Evolutionary conservation across 2,888 invertebrate genomes (phyloP), one percentile per base, ranked within the genome.

Genomic region (Aleiodes testaceus): DNA sequence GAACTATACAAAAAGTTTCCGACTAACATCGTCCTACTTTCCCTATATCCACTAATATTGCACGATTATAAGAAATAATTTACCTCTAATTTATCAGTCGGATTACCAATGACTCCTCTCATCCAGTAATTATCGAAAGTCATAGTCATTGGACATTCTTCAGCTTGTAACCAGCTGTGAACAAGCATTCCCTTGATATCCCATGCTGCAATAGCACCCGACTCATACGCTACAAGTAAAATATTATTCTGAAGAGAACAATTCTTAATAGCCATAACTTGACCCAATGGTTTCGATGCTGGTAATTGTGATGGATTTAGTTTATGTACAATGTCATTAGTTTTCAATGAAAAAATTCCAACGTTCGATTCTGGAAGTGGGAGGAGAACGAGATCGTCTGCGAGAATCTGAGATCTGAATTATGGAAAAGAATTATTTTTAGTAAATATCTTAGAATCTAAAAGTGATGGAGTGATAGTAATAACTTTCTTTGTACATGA

Each of bases 181-280:
- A 89, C 87, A 82, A 89, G 90, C 70, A 83, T 90, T 78, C 91
- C 90, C 79, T 90, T 90, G 79, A 92, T 88, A 87, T 94, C 93
- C 93, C 93, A 95, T 18, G 94, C 87, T 12, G 92, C 87, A 64
- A 94, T 88, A 84, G 92, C 91, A 0, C 95, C 95, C 20, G 92
- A 91, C 85, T 95, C 95, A 78, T 94, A 95, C 52, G 93, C 93
- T 12, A 91, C 92, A 65, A 95, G 86, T 20, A 94, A 82, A 80
- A 75, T 78, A 73, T 63, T 63, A 75, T 88, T 88, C 75, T 90
- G 90, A 11, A 87, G 87, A 80, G 84, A 84, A 11, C 91, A 85
- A 26, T 88, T 85, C 77, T 91, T 91, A n/a, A 93, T 85, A 77
- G 91, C 91, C 93, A 93, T 93, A 0, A 92, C 88, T 79, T 91